Conservation (phyloP, 2,113 vertebrate species). For the Uropsilus gracilis region DNA sequence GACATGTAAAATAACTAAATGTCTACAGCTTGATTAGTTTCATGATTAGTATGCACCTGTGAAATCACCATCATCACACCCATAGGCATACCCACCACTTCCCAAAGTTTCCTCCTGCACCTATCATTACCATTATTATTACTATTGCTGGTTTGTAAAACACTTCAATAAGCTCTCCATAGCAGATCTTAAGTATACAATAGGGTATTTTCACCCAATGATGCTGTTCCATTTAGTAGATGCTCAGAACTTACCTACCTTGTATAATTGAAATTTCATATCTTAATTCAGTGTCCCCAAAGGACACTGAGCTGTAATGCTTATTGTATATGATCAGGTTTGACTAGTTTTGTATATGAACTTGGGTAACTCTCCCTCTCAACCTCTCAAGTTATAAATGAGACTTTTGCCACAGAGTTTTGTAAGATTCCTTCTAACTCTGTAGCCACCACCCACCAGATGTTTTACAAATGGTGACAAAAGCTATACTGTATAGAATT, state of each 20-base stretch:
- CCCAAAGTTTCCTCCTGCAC: not conserved
- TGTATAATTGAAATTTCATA: not conserved
- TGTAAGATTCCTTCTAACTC: not conserved
- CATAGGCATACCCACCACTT: too few species aligned
- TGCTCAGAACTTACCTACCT: not conserved
- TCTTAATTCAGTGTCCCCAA: not conserved
- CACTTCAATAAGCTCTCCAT: not conserved
- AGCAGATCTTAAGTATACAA: not conserved
- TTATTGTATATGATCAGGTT: not conserved
- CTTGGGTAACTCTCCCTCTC: not conserved
- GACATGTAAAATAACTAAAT: not conserved
- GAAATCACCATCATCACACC: not conserved
- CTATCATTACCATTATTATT: not conserved
- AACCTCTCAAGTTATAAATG: not conserved
- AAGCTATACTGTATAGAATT: not conserved
- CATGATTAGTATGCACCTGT: not conserved
- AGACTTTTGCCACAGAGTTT: not conserved
- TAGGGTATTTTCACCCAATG: not conserved
- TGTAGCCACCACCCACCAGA: not conserved
- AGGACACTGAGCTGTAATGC: rapidly evolving
- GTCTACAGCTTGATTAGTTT: not conserved
- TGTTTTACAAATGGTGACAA: not conserved
- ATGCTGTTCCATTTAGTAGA: not conserved
- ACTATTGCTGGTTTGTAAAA: too few species aligned
- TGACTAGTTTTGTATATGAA: not conserved